Base-by-base conservation (phyloP, 2,888 invertebrate genomes). In the Epirrhoe alternata region DNA sequence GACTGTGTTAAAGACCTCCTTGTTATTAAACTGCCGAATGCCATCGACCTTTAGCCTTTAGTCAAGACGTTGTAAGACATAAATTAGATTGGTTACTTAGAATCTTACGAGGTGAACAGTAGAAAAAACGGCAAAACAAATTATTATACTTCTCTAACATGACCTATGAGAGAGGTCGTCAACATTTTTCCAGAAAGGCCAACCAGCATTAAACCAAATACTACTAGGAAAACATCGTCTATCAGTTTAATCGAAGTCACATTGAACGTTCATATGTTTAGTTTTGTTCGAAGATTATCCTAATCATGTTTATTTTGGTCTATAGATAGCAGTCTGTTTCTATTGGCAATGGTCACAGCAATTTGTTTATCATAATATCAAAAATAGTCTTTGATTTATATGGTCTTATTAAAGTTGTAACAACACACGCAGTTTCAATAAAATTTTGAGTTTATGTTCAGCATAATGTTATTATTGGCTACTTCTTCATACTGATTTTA, bases 181-280 rank as follows among this genome's bases (percentile, higher is more conserved):
- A 14, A 52, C 38, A 1, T 33, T 58, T 65, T 58, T 35, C 30
- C 33, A 16, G 57, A 64, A 68, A 66, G 70, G 68, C 65, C 61
- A 69, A 57, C 50, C 53, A n/a, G 10, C 17, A 49, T 61, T 55
- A 57, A 65, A 55, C 52, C 63, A 65, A 69, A 71, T 67, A 71
- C 17, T 51, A 17, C 8, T 16, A 33, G n/a, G 16, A 6, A 35
- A 35, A 49, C 35, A 49, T 42, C 12, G 8, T 55, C 53, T 10
- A 55, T 49, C 35, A 35, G 30, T 49, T 10, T 7, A 45, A 55
- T 54, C 38, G 16, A 16, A 60, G 47, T 53, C 60, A 56, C 56
- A 45, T 58, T 50, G 49, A 17, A 58, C 17, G n/a, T 31, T 59
- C 31, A 31, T n/a, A n/a, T 31, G 24, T 38, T 38, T 24, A 16